These are phyloP conservation scores for Mesoligia furuncula DNA, from an alignment of 2,888 invertebrate genomes.

Conservation along the genomic window DNA sequence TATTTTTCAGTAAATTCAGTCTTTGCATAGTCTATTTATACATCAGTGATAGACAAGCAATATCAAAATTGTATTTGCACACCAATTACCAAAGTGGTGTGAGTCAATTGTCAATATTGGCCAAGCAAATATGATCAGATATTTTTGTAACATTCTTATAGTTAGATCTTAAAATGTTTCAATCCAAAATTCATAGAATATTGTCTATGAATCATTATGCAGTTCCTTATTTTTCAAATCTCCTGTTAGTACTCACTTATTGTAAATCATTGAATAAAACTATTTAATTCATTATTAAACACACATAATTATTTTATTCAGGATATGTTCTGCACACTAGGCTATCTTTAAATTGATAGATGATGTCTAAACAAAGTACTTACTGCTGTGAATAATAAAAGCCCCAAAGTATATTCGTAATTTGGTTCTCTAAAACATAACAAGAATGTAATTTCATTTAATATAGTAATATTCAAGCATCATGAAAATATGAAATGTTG, in stretches of 20 bases:
- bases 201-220: neutral
- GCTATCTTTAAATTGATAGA: neutral
- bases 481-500: neutral
- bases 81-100: slow-evolving; percentile 42
- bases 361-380: neutral
- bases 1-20: neutral
- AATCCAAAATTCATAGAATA: neutral
- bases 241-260: neutral
- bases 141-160: slow-evolving; percentile 15
- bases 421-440: neutral
- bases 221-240: neutral
- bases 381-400: neutral
- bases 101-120: slow-evolving; percentile 49
- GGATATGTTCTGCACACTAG: too few relatives aligned
- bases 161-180: neutral
- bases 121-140: slow-evolving; percentile 12
- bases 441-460: neutral
- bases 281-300: neutral
- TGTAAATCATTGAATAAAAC: neutral
- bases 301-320: neutral
- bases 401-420: neutral
- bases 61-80: slow-evolving; percentile 29
- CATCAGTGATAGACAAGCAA: neutral
- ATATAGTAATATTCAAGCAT: neutral
- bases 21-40: neutral